phyloP scores from a whole-genome alignment of 92 coral and sea anemone genomes.

The Phenganax stokvisi region DNA sequence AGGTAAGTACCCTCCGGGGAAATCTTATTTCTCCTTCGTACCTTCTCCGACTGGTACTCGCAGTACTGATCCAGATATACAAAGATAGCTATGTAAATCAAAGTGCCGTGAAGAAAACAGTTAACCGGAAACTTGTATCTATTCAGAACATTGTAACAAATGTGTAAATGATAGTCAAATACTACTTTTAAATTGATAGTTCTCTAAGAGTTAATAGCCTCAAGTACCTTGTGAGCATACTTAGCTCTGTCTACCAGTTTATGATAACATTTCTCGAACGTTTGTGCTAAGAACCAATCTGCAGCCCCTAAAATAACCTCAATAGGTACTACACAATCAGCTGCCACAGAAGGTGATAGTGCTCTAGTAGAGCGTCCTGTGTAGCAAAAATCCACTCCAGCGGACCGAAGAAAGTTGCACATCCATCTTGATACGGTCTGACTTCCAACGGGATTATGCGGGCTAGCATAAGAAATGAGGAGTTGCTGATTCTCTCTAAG shows the following conservation, averaged over 20 bases:
- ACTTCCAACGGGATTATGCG: constrained; percentile 8
- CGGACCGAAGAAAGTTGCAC: neutral
- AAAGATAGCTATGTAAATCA: constrained; percentile 24
- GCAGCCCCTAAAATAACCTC: constrained; percentile 16
- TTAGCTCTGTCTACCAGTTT: constrained; percentile 1
- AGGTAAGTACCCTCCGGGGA: too few relatives aligned
- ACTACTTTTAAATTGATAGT: neutral
- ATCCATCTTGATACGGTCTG: constrained; percentile 24
- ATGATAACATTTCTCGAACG: constrained; percentile 13
- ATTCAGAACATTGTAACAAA: neutral
- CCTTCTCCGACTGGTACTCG: too few relatives aligned
- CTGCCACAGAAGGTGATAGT: constrained; percentile 4
- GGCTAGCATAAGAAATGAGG: neutral
- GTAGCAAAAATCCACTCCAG: constrained; percentile 6
- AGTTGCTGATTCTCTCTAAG: neutral
- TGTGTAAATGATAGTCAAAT: neutral
- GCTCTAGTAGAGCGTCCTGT: constrained; percentile 26
- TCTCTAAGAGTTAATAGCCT: constrained; percentile 5
- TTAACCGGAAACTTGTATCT: too few relatives aligned
- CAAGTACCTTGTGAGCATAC: constrained; percentile 23
- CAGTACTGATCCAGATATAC: neutral
- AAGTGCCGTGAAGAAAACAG: neutral
- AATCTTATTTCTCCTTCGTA: too few relatives aligned
- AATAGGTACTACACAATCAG: constrained; percentile 1
- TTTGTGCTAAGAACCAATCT: constrained; percentile 19